Percentiles rank a stretch among this genome's conserved stretches.
Evolutionary conservation across 2,888 invertebrate species (phyloP).

Genomic region (Noctuana brunneofusca): DNA sequence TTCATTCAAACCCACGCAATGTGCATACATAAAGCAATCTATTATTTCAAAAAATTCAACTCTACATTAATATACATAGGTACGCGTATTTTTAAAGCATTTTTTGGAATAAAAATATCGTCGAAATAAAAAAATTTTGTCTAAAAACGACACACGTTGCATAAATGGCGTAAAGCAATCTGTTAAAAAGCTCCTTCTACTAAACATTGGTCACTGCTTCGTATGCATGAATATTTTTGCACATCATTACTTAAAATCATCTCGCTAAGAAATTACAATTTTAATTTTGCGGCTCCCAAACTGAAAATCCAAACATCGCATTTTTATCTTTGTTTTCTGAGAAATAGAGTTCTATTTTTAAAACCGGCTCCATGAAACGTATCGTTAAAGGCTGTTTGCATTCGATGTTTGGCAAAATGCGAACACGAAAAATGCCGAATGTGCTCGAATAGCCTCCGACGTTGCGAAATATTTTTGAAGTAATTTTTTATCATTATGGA

Average conservation of each 20-base stretch:
- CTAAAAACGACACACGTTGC: background rate
- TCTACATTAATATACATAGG: background rate
- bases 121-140: background rate
- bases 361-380: conserved; percentile 1
- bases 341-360: conserved; percentile 37
- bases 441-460: conserved; percentile 42
- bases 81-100: background rate
- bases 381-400: conserved; percentile 42
- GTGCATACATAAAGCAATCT: no score
- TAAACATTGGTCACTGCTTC: conserved; percentile 14
- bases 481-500: conserved; percentile 19
- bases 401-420: conserved; percentile 47
- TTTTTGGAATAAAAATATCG: background rate
- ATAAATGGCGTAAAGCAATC: conserved; percentile 10
- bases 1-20: no score
- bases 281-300: conserved; percentile 36
- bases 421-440: conserved; percentile 51
- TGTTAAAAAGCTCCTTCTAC: conserved; percentile 13
- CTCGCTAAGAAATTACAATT: conserved; percentile 41
- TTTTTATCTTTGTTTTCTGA: conserved; percentile 14
- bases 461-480: conserved; percentile 8
- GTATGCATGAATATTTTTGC: conserved; percentile 51
- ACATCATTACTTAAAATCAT: conserved; percentile 56
- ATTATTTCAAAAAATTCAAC: background rate
- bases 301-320: conserved; percentile 29